Evolutionary conservation across 2,888 invertebrate genomes (phyloP).

Genomic region (Tenthredo livida): DNA sequence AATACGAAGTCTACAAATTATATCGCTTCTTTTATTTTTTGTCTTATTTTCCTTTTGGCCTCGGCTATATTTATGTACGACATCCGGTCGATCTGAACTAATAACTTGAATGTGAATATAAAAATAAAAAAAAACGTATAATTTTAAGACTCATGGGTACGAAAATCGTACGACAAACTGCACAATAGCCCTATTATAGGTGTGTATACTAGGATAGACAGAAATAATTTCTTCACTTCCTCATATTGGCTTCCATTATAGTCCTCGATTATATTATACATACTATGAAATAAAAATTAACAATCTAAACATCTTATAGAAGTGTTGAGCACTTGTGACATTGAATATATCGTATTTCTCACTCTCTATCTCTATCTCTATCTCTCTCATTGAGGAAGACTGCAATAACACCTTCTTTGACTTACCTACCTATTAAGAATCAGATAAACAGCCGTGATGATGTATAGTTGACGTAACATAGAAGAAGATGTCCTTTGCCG

Average conservation of each 20-base stretch:
- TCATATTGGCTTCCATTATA: neutral
- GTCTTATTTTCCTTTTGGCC: neutral
- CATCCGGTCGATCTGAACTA: neutral
- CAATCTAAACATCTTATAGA: neutral
- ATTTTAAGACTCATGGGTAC: neutral
- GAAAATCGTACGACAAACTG: neutral
- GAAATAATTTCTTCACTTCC: neutral
- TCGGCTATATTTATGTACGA: neutral
- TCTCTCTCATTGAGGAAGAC: slow-evolving; percentile 5
- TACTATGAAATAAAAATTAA: neutral
- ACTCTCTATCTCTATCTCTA: neutral
- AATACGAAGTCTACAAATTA: neutral
- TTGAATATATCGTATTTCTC: slow-evolving; percentile 7
- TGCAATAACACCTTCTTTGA: neutral
- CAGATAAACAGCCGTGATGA: slow-evolving; percentile 14
- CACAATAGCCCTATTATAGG: too few relatives aligned
- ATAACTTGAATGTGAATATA: neutral
- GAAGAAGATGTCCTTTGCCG: slow-evolving; percentile 8
- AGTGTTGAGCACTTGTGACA: slow-evolving; percentile 17
- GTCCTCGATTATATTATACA: neutral
- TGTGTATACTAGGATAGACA: neutral
- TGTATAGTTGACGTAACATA: slow-evolving; percentile 19
- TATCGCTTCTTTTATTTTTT: neutral
- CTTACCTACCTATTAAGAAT: neutral
- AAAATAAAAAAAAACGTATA: neutral